Evolutionary conservation across 1,140 invertebrate species (phyloP).

Genomic region (Cyrtorhinus lividipennis): DNA sequence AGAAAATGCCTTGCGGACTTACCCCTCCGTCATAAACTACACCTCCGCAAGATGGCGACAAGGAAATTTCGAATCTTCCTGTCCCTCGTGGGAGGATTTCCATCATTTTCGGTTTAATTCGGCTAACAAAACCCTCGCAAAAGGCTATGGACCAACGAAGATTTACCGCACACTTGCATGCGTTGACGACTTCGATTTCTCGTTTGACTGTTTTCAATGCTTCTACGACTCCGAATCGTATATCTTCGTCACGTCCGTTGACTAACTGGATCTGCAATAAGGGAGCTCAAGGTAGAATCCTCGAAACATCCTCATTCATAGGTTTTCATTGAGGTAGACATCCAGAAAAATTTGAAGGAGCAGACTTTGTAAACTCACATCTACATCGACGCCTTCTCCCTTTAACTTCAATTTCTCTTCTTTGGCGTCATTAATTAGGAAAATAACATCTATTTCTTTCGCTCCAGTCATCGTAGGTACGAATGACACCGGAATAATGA

Average conservation of each 20-base stretch:
- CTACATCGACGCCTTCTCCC: not conserved
- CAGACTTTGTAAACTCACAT: too few relatives aligned
- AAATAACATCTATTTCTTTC: not conserved
- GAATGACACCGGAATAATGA: not conserved
- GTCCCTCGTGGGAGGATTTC: not conserved
- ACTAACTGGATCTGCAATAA: not conserved
- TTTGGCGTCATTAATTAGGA: not conserved
- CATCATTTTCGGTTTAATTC: not conserved
- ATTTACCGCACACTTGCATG: not conserved
- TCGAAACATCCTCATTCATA: too few relatives aligned
- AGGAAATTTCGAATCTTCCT: not conserved
- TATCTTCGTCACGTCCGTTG: not conserved
- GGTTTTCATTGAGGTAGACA: too few relatives aligned
- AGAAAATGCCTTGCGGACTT: too few relatives aligned
- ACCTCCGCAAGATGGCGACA: not conserved
- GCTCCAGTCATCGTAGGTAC: not conserved
- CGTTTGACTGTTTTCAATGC: not conserved
- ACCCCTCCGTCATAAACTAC: not conserved
- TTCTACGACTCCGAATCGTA: not conserved
- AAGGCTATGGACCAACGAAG: not conserved
- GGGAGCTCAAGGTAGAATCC: not conserved
- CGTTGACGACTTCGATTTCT: not conserved
- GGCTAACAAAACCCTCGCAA: not conserved
- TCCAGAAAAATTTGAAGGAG: too few relatives aligned
- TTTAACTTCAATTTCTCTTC: not conserved